A percentile compares a stretch with the other conserved stretches of the same genome.
Evolutionary conservation across 2,888 invertebrate genomes (phyloP).

Genomic region (Augochlorella aurata): DNA sequence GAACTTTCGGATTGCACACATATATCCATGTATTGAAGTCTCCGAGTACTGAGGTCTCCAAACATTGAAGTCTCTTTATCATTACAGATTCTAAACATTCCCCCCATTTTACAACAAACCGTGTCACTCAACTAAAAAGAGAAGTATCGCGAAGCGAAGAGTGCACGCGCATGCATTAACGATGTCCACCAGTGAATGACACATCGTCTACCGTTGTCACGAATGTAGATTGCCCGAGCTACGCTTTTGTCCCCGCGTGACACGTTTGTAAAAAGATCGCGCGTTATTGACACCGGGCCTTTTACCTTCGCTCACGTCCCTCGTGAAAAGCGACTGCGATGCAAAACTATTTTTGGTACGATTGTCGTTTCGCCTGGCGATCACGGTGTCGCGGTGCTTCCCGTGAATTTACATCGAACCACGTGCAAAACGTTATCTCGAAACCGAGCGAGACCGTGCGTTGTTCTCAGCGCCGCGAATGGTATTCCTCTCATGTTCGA

Average conservation of each 20-base stretch:
- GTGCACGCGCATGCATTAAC: constrained; percentile 28
- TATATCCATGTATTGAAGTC: no score
- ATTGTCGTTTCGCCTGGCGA: not conserved
- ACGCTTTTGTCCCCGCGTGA: not conserved
- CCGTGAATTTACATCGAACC: constrained; percentile 8
- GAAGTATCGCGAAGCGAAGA: constrained; percentile 40
- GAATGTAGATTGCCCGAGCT: constrained; percentile 35
- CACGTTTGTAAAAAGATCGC: not conserved
- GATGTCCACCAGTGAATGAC: constrained; percentile 51
- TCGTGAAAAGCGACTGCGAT: not conserved
- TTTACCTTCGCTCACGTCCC: not conserved
- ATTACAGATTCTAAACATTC: not conserved
- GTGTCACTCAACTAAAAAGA: constrained; percentile 17
- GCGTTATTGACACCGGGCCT: not conserved
- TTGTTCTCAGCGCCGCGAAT: not conserved
- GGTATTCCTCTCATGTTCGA: constrained; percentile 8
- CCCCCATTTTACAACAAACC: not conserved
- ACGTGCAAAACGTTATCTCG: not conserved
- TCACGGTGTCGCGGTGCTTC: not conserved
- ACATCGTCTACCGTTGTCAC: constrained; percentile 53
- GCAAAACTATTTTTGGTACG: not conserved
- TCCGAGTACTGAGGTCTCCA: no score
- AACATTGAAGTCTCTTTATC: not conserved
- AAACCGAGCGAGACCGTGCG: not conserved
- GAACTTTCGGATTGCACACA: no score